These are phyloP conservation scores for Entosphenus tridentatus DNA, from an alignment of 2,113 vertebrate species.

Conservation along the genomic window DNA sequence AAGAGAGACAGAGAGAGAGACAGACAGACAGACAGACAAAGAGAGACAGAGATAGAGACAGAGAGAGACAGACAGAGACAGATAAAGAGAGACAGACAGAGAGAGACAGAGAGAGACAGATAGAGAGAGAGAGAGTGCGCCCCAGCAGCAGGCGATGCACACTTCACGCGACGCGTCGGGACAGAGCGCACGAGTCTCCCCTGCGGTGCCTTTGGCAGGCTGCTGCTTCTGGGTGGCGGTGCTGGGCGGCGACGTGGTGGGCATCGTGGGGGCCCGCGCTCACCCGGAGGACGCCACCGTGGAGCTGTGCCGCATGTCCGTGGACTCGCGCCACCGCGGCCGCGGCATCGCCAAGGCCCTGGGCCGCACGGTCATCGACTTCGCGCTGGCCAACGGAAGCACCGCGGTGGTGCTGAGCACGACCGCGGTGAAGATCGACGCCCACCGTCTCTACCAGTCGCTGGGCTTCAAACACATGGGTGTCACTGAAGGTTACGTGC, in stretches of 20 bases:
- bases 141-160: no score
- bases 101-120: no score
- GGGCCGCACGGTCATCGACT: slow-evolving; percentile 82
- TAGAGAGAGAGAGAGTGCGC: no score
- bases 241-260: slow-evolving; percentile 68
- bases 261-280: slow-evolving; percentile 69
- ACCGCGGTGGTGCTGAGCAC: slow-evolving; percentile 76
- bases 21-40: no score
- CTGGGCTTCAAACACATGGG: slow-evolving; percentile 78
- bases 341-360: slow-evolving; percentile 89
- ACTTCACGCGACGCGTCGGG: no score
- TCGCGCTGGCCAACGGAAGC: slow-evolving; percentile 71
- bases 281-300: slow-evolving; percentile 69
- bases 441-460: slow-evolving; percentile 94
- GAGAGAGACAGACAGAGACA: no score
- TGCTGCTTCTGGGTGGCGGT: slow-evolving; percentile 95
- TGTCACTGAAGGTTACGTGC: slow-evolving; percentile 47
- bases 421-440: slow-evolving; percentile 83
- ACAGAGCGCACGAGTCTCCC: no score
- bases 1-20: no score
- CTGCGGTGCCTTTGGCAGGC: slow-evolving; percentile 24
- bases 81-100: no score
- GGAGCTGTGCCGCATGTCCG: slow-evolving; percentile 87
- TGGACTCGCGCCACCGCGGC: slow-evolving; percentile 75
- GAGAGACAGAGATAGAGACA: no score